Conservation (phyloP, 2,888 invertebrate genomes). For the Gastracanthus pulcherrimus region DNA sequence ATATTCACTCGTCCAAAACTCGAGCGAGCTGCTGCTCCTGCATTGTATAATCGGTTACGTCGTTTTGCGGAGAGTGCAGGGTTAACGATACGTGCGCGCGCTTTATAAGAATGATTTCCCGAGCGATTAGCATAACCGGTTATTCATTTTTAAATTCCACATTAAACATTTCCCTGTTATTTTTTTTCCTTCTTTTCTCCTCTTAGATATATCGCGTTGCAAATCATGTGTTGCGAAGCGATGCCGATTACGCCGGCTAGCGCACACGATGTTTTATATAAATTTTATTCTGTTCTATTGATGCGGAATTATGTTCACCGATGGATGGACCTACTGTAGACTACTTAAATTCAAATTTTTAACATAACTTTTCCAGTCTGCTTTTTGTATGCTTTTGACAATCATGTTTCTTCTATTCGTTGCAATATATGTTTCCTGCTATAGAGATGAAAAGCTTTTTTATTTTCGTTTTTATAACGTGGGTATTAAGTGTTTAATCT, state of each 20-base stretch:
- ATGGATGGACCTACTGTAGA: too few species aligned
- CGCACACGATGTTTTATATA: neutral
- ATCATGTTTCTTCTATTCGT: too few species aligned
- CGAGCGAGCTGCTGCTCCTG: neutral
- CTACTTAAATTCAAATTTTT: too few species aligned
- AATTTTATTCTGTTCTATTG: neutral
- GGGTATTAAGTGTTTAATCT: too few species aligned
- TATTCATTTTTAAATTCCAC: slow-evolving; percentile 20
- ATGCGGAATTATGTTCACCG: too few species aligned
- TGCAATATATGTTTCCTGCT: too few species aligned
- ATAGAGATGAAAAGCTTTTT: too few species aligned
- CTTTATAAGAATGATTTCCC: slow-evolving; percentile 39
- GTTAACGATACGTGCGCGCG: slow-evolving; percentile 3
- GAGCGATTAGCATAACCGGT: slow-evolving; percentile 42
- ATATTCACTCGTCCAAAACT: slow-evolving; percentile 11
- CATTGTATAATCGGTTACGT: slow-evolving; percentile 40
- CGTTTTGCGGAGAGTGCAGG: slow-evolving; percentile 1
- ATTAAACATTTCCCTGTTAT: slow-evolving; percentile 4
- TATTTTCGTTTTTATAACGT: too few species aligned
- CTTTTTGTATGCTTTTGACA: too few species aligned
- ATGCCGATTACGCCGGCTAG: neutral
- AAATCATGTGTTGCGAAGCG: slow-evolving; percentile 11
- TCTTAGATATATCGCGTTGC: slow-evolving; percentile 6
- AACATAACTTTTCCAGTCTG: too few species aligned
- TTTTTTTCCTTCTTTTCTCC: slow-evolving; percentile 4